These are phyloP conservation scores for Fregetta grallaria DNA, from an alignment of 2,113 vertebrate genomes.

Conservation along the genomic window DNA sequence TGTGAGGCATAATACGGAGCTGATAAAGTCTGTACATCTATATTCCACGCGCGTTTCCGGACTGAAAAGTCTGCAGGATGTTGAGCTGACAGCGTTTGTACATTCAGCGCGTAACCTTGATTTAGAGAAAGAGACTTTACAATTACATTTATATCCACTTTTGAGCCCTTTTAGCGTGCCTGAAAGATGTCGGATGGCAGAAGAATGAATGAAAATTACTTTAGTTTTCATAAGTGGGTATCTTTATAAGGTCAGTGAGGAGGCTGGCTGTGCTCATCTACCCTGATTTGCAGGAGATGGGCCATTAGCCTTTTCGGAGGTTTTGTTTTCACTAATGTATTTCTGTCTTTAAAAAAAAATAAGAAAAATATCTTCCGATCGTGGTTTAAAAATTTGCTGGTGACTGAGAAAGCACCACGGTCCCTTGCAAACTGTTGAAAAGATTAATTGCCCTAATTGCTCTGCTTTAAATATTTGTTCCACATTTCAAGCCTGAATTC, in stretches of 20 bases:
- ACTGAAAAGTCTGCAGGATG: not conserved
- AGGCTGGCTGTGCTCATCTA: not conserved
- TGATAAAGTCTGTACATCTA: not conserved
- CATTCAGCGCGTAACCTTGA: not conserved
- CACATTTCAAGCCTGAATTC: not conserved
- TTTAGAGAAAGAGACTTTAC: not conserved
- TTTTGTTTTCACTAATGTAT: not conserved
- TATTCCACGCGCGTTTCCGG: fast-evolving
- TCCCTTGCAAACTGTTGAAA: not conserved
- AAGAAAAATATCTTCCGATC: no score
- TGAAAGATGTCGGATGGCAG: not conserved
- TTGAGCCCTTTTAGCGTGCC: not conserved
- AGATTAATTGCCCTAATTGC: not conserved
- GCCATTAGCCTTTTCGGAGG: not conserved
- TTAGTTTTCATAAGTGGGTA: not conserved
- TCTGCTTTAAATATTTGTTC: not conserved
- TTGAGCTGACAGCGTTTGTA: not conserved
- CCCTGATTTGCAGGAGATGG: not conserved
- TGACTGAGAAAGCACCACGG: not conserved
- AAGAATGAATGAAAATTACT: not conserved
- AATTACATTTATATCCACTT: not conserved
- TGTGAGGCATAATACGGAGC: not conserved
- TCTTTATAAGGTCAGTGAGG: not conserved
- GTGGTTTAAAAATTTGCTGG: not conserved
- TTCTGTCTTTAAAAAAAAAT: not conserved